These are phyloP conservation scores for chimpanzee (Pan troglodytes) DNA, from an alignment of 2,113 vertebrate species.

Conservation along the genomic window NHGRI_mPanTro3-v2.1_pri NC_072410.2:100369001-100369500, in stretches of 20 bases:
- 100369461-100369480: neutral
- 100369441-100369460: neutral
- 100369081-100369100: neutral
- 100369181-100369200: neutral
- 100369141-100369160: slow-evolving; percentile 32
- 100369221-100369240: neutral
- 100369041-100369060: neutral
- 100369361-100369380: neutral
- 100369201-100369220: neutral
- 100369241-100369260: neutral
- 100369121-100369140: slow-evolving; percentile 15
- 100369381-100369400: neutral
- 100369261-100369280: neutral
- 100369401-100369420: neutral
- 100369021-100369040: neutral
- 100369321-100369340: neutral
- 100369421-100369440: neutral
- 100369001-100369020: neutral
- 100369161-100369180: neutral
- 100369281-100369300: neutral
- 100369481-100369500: neutral
- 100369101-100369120: neutral
- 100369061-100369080: neutral
- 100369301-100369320: neutral
- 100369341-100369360: neutral